Evolutionary conservation across 2,888 invertebrate species (phyloP), one percentile per base, ranked within the genome.

Genomic region (Blera fallax): DNA sequence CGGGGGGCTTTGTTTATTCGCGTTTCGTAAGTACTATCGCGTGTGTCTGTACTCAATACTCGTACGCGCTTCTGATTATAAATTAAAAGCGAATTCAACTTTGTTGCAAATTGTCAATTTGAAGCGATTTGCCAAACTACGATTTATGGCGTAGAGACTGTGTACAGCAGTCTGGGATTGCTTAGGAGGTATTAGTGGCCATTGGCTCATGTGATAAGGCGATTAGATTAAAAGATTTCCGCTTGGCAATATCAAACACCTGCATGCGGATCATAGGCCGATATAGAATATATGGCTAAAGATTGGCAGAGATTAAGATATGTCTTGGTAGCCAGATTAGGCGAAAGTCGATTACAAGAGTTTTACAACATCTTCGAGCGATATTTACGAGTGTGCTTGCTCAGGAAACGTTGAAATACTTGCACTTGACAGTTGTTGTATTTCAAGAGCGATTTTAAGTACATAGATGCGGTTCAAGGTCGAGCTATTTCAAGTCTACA

Each of bases 141-240:
- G 37, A 34, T 11, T 34, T 34, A 34, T 34, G 34, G 34, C n/a
- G n/a, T n/a, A n/a, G n/a, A n/a, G n/a, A n/a, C n/a, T 34, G 11
- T 8, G 11, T 34, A n/a, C n/a, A n/a, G n/a, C 1, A 37, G 37
- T 37, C 37, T n/a, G 37, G 37, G 2, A 37, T 37, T 37, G 37
- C 4, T 43, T n/a, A n/a, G n/a, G 11, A 11, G 40, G 40, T 16
- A 43, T 43, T 37, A 11, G 16, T 5, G 40, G 48, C 10, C 52
- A n/a, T 27, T 52, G 29, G 29, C 52, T 29, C 24, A 54, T 54
- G 29, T 16, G 54, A 54, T 54, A 10, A 8, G 1, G 3, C 1
- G 58, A 58, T 58, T 24, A 58, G 58, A 34, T 58, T 40, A 37
- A 40, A n/a, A 24, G 58, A 21, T 40, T 40, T 58, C 37, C 58